A percentile compares a stretch with the other conserved stretches of the same genome.
Evolutionary conservation across 92 coral and sea anemone species (phyloP).

Genomic region (Zoanthus sansibaricus): DNA sequence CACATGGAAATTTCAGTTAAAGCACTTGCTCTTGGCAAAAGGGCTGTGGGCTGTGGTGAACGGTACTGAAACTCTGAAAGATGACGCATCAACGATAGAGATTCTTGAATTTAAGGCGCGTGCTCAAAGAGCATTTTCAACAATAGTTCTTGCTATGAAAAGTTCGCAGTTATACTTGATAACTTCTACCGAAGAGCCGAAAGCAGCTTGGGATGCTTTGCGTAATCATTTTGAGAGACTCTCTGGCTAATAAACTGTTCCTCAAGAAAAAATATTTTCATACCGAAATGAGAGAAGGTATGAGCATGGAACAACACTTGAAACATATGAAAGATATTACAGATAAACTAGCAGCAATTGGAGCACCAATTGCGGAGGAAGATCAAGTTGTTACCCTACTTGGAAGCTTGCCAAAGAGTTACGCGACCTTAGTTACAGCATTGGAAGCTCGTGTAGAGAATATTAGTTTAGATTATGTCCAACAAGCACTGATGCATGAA

Average conservation of each 20-base stretch:
- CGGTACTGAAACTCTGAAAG: constrained; percentile 42
- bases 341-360: constrained; percentile 66
- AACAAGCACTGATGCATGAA: constrained; percentile 61
- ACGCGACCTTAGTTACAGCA: constrained; percentile 68
- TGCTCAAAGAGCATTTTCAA: constrained; percentile 52
- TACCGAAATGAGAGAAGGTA: constrained; percentile 61
- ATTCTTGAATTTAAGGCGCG: constrained; percentile 14
- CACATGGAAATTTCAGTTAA: constrained; percentile 28
- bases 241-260: constrained; percentile 62
- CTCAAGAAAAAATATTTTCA: constrained; percentile 62
- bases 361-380: constrained; percentile 67
- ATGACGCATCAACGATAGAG: constrained; percentile 25
- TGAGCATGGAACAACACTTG: constrained; percentile 66
- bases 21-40: constrained; percentile 17
- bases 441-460: constrained; percentile 59
- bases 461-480: constrained; percentile 57
- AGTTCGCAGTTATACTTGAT: constrained; percentile 25
- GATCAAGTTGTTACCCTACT: constrained; percentile 64
- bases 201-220: constrained; percentile 48
- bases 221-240: constrained; percentile 41
- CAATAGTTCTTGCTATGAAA: constrained; percentile 54
- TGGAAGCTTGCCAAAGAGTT: constrained; percentile 63
- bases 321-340: constrained; percentile 61
- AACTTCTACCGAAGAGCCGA: constrained; percentile 54
- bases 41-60: constrained; percentile 4